Evolutionary conservation across 2,113 vertebrate species (phyloP), one percentile per base, ranked within the genome.

Genomic region (Nanger granti): DNA sequence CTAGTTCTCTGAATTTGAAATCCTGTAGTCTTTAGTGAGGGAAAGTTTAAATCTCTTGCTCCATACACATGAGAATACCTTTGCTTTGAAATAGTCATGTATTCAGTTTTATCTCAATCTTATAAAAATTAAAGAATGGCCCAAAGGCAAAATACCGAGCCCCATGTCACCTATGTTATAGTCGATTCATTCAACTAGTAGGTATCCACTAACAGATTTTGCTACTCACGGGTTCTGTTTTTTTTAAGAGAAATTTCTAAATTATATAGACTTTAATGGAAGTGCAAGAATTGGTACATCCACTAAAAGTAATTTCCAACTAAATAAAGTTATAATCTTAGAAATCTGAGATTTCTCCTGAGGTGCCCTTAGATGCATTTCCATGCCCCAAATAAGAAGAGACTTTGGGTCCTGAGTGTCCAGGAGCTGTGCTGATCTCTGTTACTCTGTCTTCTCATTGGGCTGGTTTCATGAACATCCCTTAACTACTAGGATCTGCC

Each of bases 171-270:
- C 29, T 4, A 5, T 3, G 17, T 83, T 41, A 29, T 18, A 34
- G 52, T 79, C 13, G 18, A 57, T 93, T 92, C 7, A 28, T 64
- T 17, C 49, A 55, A 2, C 37, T 29, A 79, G 41, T 4, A 86
- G 11, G 8, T 66, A 64, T 26, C 57, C 62, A 29, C 44, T 83
- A n/a, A 49, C 31, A 55, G 86, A 83, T 62, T n/a, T 9, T 54
- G 54, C 79, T 59, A 52, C 13, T 76, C 44, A 76, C 1, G 47
- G 82, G 11, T 55, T 96, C 22, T 49, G 6, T 22, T 62, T 54
- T 89, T 94, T 62, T 76, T 76, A 76, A 90, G 84, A 91, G 62
- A 82, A 66, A 59, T 62, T 91, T 98, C 64, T 95, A 60, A 94
- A 91, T 87, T 31, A 28, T 4, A 10, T 29, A 11, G 2, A n/a